Evolutionary conservation across 2,797 vertebrate species (phyloP).

Genomic region (Onychomys leucogaster): DNA sequence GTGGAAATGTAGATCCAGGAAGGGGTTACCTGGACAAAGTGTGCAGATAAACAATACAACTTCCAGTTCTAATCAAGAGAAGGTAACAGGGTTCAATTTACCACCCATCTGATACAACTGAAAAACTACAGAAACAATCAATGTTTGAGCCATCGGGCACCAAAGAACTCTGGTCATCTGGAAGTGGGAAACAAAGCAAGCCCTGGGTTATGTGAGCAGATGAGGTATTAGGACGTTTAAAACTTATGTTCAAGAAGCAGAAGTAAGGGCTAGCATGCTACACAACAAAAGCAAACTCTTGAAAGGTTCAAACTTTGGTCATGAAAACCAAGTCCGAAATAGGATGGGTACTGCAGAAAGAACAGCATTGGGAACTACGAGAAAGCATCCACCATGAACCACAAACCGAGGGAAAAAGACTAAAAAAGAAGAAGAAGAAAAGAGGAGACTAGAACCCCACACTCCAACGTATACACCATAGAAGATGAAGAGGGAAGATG

Average conservation of each 20-base stretch:
- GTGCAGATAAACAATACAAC: background rate
- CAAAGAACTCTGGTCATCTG: background rate
- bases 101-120: background rate
- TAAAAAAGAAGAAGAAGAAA: background rate
- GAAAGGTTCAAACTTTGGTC: background rate
- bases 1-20: background rate
- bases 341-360: background rate
- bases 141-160: background rate
- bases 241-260: background rate
- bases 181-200: background rate
- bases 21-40: background rate
- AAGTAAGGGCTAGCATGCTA: background rate
- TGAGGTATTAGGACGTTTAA: background rate
- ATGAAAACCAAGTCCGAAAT: background rate
- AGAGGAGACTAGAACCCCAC: background rate
- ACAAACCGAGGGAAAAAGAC: background rate
- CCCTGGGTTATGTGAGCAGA: background rate
- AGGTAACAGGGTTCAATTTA: background rate
- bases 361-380: background rate
- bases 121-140: conserved; percentile 7
- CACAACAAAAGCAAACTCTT: background rate
- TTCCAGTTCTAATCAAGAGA: background rate
- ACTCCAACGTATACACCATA: background rate
- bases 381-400: background rate
- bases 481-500: too few species aligned